Evolutionary conservation across 2,113 vertebrate genomes (phyloP).

Genomic region (Syrmaticus mikado): DNA sequence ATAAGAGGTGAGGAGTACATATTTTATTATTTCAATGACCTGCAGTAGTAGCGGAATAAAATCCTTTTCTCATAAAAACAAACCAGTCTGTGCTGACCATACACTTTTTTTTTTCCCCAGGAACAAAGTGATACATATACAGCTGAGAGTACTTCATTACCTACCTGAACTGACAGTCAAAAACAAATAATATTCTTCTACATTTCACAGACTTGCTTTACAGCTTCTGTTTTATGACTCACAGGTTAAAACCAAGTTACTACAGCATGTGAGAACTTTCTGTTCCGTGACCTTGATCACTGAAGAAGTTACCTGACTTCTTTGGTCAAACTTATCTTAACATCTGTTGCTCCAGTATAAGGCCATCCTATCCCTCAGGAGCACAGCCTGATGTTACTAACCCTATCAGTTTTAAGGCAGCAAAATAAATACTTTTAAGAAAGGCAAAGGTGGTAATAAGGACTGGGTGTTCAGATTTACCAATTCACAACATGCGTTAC

Average conservation of each 20-base stretch:
- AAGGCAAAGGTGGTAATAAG: constrained; percentile 47
- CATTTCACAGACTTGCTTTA: constrained; percentile 50
- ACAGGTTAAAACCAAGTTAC: constrained; percentile 15
- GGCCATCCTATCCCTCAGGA: background rate
- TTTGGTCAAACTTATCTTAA: constrained; percentile 8
- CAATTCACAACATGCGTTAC: background rate
- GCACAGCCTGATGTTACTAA: constrained; percentile 1
- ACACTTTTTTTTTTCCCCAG: constrained; percentile 18
- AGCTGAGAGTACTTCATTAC: constrained; percentile 21
- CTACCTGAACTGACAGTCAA: constrained; percentile 29
- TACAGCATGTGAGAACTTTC: background rate
- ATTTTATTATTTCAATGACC: constrained; percentile 66
- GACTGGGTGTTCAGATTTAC: constrained; percentile 21
- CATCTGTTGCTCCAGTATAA: background rate
- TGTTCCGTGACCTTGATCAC: constrained; percentile 42
- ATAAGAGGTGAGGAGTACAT: constrained; percentile 61
- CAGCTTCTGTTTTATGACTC: constrained; percentile 39
- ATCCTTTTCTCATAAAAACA: constrained; percentile 28
- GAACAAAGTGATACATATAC: background rate
- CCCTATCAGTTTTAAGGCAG: background rate
- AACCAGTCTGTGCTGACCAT: constrained; percentile 35
- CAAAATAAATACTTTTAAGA: constrained; percentile 38
- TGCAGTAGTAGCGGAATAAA: constrained; percentile 54
- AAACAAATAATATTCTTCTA: constrained; percentile 47
- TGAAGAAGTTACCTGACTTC: background rate